Base-by-base conservation (phyloP, 2,888 invertebrate genomes). In the Auanema freiburgensis region DNA sequence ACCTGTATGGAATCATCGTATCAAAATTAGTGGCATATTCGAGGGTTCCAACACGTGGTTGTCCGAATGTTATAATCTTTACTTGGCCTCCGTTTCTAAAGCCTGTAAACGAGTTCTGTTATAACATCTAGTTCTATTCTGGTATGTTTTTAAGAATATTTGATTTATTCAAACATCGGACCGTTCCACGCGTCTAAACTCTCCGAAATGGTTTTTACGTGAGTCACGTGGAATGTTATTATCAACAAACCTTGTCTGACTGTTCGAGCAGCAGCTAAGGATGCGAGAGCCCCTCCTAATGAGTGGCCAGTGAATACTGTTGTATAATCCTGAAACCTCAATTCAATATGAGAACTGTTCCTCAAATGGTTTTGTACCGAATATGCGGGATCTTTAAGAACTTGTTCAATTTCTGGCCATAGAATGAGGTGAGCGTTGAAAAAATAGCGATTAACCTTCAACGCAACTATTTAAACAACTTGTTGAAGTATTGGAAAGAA, bases 251-350 rank as follows among this genome's bases (percentile, higher is more conserved):
- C 70, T 57, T 78, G 73, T 33, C 74, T 65, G n/a, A 72, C 80
- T 14, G 77, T 74, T 57, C 78, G 60, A 1, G 78, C 69, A 14
- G 81, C 76, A 0, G 77, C 78, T n/a, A 81, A 59, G 2, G 81
- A 66, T 1, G 81, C 81, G 2, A 82, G 56, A 8, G 81, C 80
- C 1, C 80, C 81, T 12, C 81, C 81, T 11, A 81, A 71, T 2
- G 79, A 80, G 56, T 81, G 81, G 0, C 81, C 81, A 41, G 79
- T 79, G 66, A 80, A 79, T 1, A 76, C 76, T 24, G 79, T 65
- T 10, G 62, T 50, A 63, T 72, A 79, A 59, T 74, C 67, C 74
- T 78, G 61, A 41, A 71, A 71, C 25, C n/a, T n/a, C n/a, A n/a
- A n/a, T n/a, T n/a, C n/a, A n/a, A n/a, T n/a, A n/a, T n/a, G n/a